phyloP scores from a whole-genome alignment of 2,113 vertebrate genomes.

The Coryphaenoides rupestris region DNA sequence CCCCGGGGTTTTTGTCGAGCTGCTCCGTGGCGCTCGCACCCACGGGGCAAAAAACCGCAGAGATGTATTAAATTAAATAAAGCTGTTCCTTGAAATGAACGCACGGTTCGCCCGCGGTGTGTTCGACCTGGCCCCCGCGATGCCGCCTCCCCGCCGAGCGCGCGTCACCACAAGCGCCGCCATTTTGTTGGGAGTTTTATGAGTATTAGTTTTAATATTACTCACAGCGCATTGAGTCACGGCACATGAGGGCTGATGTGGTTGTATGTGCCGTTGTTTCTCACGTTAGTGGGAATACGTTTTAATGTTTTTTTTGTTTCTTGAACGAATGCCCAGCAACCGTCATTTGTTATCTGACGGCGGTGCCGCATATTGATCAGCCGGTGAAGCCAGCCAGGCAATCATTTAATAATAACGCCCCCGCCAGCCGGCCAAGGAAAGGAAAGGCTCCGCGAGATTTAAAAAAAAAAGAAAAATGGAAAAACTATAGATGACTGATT shows the following conservation, averaged over 20 bases:
- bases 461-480: too few species aligned
- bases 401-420: slow-evolving; percentile 32
- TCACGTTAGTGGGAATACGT: slow-evolving; percentile 26
- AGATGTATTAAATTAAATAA: not conserved
- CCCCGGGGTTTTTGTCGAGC: slow-evolving; percentile 14
- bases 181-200: slow-evolving; percentile 16
- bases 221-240: slow-evolving; percentile 25
- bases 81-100: too few species aligned
- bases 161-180: slow-evolving; percentile 3
- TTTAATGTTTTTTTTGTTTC: slow-evolving; percentile 60
- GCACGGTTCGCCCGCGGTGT: not conserved
- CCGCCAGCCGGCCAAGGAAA: slow-evolving; percentile 9
- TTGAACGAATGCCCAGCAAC: slow-evolving; percentile 47
- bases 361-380: slow-evolving; percentile 60
- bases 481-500: too few species aligned
- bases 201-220: slow-evolving; percentile 13
- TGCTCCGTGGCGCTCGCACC: not conserved
- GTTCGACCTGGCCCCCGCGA: slow-evolving; percentile 3
- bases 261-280: slow-evolving; percentile 49
- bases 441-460: not conserved
- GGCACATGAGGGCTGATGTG: slow-evolving; percentile 26
- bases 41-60: too few species aligned
- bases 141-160: not conserved
- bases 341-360: slow-evolving; percentile 50
- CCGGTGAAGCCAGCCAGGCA: slow-evolving; percentile 19